Conservation (phyloP, 2,113 vertebrate genomes). For the Gasterosteus aculeatus region DNA sequence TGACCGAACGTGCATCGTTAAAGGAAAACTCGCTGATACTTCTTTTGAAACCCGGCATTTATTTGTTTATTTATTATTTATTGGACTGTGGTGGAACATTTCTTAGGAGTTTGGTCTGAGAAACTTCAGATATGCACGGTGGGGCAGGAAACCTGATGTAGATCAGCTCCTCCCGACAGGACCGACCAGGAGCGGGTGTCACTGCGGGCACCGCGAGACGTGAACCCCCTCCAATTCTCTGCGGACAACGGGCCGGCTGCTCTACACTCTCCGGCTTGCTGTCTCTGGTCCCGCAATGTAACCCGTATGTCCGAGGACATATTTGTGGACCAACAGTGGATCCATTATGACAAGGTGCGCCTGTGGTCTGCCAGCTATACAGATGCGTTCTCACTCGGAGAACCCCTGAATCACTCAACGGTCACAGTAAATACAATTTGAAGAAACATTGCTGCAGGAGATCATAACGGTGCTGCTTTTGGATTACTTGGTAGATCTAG, state of each 20-base stretch:
- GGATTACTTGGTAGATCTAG: background rate
- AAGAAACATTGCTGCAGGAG: background rate
- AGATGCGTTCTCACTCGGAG: background rate
- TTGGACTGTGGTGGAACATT: background rate
- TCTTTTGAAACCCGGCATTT: background rate
- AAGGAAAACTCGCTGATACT: background rate
- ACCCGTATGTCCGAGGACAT: background rate
- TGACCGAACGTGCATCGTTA: background rate
- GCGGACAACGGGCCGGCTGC: background rate
- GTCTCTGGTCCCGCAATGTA: background rate
- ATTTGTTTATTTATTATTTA: background rate
- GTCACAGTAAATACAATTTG: background rate
- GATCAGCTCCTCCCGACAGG: conserved; percentile 5
- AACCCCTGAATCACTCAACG: background rate
- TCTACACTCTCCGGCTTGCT: background rate
- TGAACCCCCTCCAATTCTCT: background rate
- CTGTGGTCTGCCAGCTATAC: conserved; percentile 15
- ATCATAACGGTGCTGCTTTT: background rate
- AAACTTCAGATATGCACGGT: conserved; percentile 21
- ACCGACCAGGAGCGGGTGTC: conserved; percentile 11
- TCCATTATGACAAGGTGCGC: conserved; percentile 47
- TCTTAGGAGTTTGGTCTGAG: background rate
- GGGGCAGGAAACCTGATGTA: conserved; percentile 9
- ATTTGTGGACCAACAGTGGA: conserved; percentile 15
- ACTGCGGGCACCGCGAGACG: background rate